Evolutionary conservation across 1,140 invertebrate genomes (phyloP), one percentile per base, ranked within the genome.

Genomic region (Atta texana): DNA sequence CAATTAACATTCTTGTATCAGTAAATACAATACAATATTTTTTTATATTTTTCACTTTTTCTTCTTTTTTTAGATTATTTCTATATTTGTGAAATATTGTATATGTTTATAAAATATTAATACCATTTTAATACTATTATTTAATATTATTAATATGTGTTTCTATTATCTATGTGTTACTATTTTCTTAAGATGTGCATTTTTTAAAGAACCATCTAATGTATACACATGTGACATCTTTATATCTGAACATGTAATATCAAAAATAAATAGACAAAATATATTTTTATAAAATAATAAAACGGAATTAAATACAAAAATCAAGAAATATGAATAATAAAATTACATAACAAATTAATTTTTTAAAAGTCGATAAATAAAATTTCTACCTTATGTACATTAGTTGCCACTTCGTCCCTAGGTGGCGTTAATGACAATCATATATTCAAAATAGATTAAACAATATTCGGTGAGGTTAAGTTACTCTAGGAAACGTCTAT

Each of bases 361-460:
- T 63, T 28, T 12, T 34, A 49, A 1, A 28, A 76, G 10, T 84
- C 34, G 51, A 39, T 44, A 85, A 85, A 14, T 51, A 31, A 16
- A 68, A 57, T 77, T 59, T 7, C 44, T 78, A 24, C 5, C 51
- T 55, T 51, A 77, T 31, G 18, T n/a, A 51, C 24, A 16, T 16
- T 49, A 16, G 66, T 16, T 4, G 39, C n/a, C 0, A 14, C 34
- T 24, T 59, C 69, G n/a, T 14, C 18, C 2, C 72, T 39, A 49
- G 69, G 10, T n/a, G 28, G 28, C 3, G 34, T 2, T 21, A 84
- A 5, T 10, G 5, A 39, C 69, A 51, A 8, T 5, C 16, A 55
- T 7, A 12, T 2, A 1, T 12, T 7, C 4, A 75, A 16, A 55
- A 64, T 39, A 18, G 10, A 1, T 66, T 18, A 0, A 18, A 7